Base-by-base conservation (phyloP, 2,888 invertebrate genomes). In the Noctua pronuba region DNA sequence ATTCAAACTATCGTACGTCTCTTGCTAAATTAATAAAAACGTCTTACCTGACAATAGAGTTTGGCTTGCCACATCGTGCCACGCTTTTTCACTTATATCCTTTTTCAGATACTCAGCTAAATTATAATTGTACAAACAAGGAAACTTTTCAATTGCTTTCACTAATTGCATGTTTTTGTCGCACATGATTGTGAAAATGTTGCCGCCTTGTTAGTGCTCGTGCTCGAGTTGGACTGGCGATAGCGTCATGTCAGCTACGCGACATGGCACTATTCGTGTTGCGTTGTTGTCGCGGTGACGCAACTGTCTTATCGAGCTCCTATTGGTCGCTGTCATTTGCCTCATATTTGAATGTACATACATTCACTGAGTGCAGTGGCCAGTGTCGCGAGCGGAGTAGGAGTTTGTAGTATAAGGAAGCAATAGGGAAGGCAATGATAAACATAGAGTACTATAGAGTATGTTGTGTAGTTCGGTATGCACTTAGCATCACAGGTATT, bases 111-210 rank as follows among this genome's bases (percentile, higher is more conserved):
- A 93, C 46, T 93, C 93, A 2, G 81, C 75, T 64, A 90, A 81
- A 79, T 86, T 88, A 65, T 84, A 87, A 78, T 93, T 92, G 76
- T 93, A 93, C 11, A 93, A 71, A 75, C 92, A 92, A 65, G 90
- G 91, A 77, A 85, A 90, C 76, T 88, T 90, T 84, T 92, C 90
- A 41, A 93, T 90, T 67, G 90, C 76, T 75, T 89, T 88, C 18
- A 93, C 89, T 67, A 93, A 83, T 62, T 88, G 67, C 79, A 91
- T 80, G 79, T 90, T 92, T 88, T 90, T 91, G 85, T 92, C 92
- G 80, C 85, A 88, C 91, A 92, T 92, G 62, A 72, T 77, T 80
- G 76, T 77, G 75, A 69, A 79, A 85, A 80, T 75, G 68, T 74
- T 73, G 81, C 62, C 72, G 73, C 65, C 67, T 73, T 52, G 75